phyloP scores from a whole-genome alignment of 2,888 invertebrate genomes.

The Baccha elongata region DNA sequence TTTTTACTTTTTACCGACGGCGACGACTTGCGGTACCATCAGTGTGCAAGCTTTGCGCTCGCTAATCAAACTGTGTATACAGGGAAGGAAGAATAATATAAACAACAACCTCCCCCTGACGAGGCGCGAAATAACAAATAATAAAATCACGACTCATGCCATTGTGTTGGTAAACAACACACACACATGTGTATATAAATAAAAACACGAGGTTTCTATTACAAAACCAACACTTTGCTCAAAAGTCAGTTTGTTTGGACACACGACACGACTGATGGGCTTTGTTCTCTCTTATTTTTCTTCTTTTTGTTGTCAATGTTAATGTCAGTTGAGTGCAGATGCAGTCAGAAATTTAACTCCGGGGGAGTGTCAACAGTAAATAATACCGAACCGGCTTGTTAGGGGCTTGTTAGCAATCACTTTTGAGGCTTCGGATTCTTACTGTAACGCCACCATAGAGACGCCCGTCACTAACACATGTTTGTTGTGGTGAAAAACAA shows the following conservation, averaged over 20 bases:
- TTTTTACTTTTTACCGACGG: slow-evolving; percentile 55
- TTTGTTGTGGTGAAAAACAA: slow-evolving; percentile 34
- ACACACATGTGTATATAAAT: background rate
- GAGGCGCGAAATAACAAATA: slow-evolving; percentile 68
- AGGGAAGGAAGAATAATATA: slow-evolving; percentile 57
- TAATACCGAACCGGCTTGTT: slow-evolving; percentile 66
- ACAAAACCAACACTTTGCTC: slow-evolving; percentile 45
- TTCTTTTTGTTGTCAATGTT: background rate
- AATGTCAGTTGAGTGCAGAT: background rate
- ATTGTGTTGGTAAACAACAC: slow-evolving; percentile 41
- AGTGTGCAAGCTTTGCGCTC: slow-evolving; percentile 64
- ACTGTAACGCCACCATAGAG: background rate
- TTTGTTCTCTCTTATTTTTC: slow-evolving; percentile 42
- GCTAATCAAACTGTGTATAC: slow-evolving; percentile 71
- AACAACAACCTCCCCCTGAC: slow-evolving; percentile 68
- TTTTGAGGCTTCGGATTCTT: slow-evolving; percentile 27
- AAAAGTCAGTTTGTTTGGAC: slow-evolving; percentile 68
- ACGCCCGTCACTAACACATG: slow-evolving; percentile 56
- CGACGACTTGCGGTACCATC: slow-evolving; percentile 47
- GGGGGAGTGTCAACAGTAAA: slow-evolving; percentile 51
- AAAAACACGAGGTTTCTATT: slow-evolving; percentile 22
- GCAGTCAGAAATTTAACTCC: background rate
- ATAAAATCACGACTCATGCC: slow-evolving; percentile 51
- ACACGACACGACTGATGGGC: slow-evolving; percentile 69
- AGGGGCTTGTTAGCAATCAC: slow-evolving; percentile 70